Conservation (phyloP, 1,140 invertebrate genomes). For the Zaprionus ornatus region DNA sequence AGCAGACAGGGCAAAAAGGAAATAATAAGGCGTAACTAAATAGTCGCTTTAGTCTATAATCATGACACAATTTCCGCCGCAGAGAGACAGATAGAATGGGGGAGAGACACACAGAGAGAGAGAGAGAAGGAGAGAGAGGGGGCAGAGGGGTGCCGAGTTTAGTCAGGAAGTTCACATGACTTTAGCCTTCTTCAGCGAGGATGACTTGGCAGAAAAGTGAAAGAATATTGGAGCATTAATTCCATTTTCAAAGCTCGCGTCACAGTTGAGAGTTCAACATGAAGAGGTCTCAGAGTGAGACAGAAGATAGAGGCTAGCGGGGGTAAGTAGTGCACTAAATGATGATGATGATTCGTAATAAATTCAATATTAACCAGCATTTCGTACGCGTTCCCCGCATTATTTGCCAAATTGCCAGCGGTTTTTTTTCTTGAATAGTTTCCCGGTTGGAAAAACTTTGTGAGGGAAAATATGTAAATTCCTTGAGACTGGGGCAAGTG, state of each 20-base stretch:
- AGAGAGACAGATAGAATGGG: background rate
- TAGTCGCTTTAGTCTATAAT: constrained; percentile 82
- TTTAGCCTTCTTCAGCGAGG: constrained; percentile 37
- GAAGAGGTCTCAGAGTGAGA: constrained; percentile 20
- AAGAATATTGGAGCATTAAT: constrained; percentile 56
- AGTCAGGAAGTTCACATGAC: constrained; percentile 71
- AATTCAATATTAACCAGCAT: constrained; percentile 79
- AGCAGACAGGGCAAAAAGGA: constrained; percentile 50
- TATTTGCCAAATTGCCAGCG: constrained; percentile 65
- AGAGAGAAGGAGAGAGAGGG: background rate
- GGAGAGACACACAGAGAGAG: background rate
- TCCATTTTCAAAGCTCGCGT: constrained; percentile 48
- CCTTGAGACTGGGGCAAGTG: constrained; percentile 43
- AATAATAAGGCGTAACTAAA: constrained; percentile 82
- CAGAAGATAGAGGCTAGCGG: background rate
- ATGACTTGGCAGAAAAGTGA: constrained; percentile 64
- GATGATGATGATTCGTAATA: constrained; percentile 73
- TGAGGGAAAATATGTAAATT: constrained; percentile 62
- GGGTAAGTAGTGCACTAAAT: constrained; percentile 61
- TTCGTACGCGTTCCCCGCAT: constrained; percentile 24
- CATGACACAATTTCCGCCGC: constrained; percentile 78
- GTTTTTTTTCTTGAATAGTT: constrained; percentile 8
- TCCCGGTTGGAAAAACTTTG: background rate
- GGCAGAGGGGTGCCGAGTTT: constrained; percentile 29
- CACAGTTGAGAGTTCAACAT: constrained; percentile 77